Evolutionary conservation across 64 coral and sea anemone genomes (phyloP).

Genomic region (Trachythela sp.): DNA sequence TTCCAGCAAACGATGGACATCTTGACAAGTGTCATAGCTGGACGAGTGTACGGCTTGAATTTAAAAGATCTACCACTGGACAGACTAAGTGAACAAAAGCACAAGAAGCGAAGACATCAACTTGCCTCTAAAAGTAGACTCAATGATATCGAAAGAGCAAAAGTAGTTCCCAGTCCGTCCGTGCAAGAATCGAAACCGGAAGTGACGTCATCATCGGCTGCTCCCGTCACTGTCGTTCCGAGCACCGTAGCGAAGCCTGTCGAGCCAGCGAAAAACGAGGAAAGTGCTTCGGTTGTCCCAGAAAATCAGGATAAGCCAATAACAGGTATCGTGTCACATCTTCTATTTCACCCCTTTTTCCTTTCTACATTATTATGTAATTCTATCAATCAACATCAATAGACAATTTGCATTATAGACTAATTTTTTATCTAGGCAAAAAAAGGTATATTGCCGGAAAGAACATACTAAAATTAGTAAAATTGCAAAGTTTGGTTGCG

Average conservation of each 20-base stretch:
- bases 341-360: background rate
- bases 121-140: background rate
- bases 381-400: too few relatives aligned
- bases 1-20: slow-evolving; percentile 83
- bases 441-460: too few relatives aligned
- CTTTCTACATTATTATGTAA: background rate
- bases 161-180: background rate
- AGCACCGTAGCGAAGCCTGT: background rate
- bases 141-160: background rate
- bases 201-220: background rate
- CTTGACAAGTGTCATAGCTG: slow-evolving; percentile 78
- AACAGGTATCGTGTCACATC: background rate
- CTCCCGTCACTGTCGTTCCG: background rate
- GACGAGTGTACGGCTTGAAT: slow-evolving; percentile 70
- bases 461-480: too few relatives aligned
- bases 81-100: slow-evolving; percentile 88
- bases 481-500: too few relatives aligned
- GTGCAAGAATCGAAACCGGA: slow-evolving; percentile 2
- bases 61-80: slow-evolving; percentile 81
- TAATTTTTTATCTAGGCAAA: too few relatives aligned
- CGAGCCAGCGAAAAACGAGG: background rate
- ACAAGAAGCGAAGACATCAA: slow-evolving; percentile 57
- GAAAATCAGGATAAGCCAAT: background rate
- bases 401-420: too few relatives aligned
- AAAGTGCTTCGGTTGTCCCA: background rate